Evolutionary conservation across 2,888 invertebrate species (phyloP).

Genomic region (Desoria tigrina): DNA sequence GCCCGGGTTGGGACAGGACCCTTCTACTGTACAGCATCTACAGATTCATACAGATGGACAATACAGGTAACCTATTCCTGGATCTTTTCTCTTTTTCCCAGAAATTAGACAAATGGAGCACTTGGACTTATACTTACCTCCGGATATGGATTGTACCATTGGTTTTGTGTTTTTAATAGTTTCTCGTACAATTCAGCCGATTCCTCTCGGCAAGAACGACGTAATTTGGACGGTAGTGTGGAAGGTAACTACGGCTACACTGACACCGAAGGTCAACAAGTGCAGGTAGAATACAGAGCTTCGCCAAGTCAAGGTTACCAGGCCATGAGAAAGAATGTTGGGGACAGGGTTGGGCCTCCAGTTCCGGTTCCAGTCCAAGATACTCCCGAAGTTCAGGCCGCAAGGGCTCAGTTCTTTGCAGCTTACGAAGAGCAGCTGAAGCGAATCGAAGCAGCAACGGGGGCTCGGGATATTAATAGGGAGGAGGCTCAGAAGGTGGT

Average conservation of each 20-base stretch:
- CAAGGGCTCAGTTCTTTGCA: constrained; percentile 59
- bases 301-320: constrained; percentile 65
- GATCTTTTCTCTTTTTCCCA: no score
- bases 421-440: constrained; percentile 29
- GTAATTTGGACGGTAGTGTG: constrained; percentile 68
- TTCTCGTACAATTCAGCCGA: constrained; percentile 42
- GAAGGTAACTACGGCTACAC: constrained; percentile 72
- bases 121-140: no score
- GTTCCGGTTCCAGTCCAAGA: constrained; percentile 64
- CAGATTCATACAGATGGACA: constrained; percentile 42
- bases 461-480: constrained; percentile 19
- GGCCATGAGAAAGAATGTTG: no score
- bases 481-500: no score
- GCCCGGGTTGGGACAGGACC: no score
- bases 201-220: constrained; percentile 68
- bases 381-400: constrained; percentile 69
- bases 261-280: constrained; percentile 63
- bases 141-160: no score
- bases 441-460: no score
- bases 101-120: no score
- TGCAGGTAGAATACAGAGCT: constrained; percentile 60
- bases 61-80: constrained; percentile 45
- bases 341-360: no score
- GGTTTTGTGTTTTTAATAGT: no score
- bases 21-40: constrained; percentile 29